Conservation (phyloP, 2,797 vertebrate species). For the Poecilia gillii region DNA sequence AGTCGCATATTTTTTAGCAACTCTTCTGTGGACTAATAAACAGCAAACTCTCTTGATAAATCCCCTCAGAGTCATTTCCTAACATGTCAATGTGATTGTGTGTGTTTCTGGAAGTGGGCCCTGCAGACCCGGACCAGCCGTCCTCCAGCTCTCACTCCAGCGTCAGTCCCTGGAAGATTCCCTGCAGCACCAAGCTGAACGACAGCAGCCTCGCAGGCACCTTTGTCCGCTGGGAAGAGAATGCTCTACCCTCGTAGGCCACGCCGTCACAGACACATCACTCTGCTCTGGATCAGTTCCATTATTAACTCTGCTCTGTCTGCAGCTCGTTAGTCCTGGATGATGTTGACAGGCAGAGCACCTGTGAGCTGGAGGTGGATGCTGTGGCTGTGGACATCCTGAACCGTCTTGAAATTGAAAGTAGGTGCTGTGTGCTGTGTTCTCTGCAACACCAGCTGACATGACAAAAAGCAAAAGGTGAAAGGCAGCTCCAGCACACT, state of each 20-base stretch:
- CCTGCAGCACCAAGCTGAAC: slow-evolving; percentile 74
- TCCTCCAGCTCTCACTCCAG: slow-evolving; percentile 28
- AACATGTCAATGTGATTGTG: background rate
- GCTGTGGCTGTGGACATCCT: slow-evolving; percentile 95
- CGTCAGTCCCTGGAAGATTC: slow-evolving; percentile 67
- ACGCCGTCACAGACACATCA: background rate
- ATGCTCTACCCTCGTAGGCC: slow-evolving; percentile 90
- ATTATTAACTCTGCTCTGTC: background rate
- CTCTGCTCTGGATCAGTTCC: background rate
- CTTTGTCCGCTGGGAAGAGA: slow-evolving; percentile 88
- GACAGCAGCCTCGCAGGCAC: slow-evolving; percentile 79
- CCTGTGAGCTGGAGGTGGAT: slow-evolving; percentile 97
- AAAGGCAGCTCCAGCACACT: background rate
- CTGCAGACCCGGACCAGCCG: slow-evolving; percentile 25
- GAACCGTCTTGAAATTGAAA: slow-evolving; percentile 96
- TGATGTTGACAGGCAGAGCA: slow-evolving; percentile 90
- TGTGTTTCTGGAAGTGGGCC: slow-evolving; percentile 38
- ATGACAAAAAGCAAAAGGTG: background rate
- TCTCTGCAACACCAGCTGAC: background rate
- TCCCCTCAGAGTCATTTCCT: background rate
- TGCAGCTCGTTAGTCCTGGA: slow-evolving; percentile 91
- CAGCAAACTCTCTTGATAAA: background rate
- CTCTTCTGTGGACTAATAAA: background rate
- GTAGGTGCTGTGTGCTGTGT: slow-evolving; percentile 70
- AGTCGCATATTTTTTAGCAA: background rate